These are phyloP conservation scores for Protosalanx chinensis DNA, from an alignment of 2,797 vertebrate genomes.

Conservation along the genomic window DNA sequence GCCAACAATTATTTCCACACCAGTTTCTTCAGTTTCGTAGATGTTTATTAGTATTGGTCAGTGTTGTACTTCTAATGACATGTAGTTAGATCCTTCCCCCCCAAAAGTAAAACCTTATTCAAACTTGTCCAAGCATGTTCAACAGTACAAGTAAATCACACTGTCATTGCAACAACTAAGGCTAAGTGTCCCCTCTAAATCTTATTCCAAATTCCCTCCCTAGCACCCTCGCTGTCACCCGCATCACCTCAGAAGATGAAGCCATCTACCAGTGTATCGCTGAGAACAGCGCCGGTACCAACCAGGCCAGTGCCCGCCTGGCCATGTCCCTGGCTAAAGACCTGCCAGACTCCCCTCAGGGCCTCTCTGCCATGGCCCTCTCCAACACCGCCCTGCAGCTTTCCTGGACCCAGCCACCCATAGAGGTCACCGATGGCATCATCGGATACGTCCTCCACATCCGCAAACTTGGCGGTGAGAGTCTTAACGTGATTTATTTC, in stretches of 20 bases:
- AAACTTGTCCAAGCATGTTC: background rate
- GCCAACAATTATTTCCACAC: background rate
- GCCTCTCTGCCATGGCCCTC: slow-evolving; percentile 40
- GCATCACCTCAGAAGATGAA: slow-evolving; percentile 50
- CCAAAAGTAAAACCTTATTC: no score
- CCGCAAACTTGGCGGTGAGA: slow-evolving; percentile 51
- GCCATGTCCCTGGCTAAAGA: slow-evolving; percentile 54
- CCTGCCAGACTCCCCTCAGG: slow-evolving; percentile 42
- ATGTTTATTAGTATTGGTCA: background rate
- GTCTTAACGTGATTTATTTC: background rate
- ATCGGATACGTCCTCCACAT: slow-evolving; percentile 61
- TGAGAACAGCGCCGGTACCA: slow-evolving; percentile 59
- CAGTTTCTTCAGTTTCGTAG: background rate
- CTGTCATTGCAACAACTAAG: background rate
- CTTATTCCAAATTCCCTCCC: background rate
- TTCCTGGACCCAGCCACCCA: slow-evolving; percentile 51
- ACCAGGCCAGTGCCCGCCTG: slow-evolving; percentile 61
- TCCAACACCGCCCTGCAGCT: slow-evolving; percentile 53
- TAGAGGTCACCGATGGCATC: slow-evolving; percentile 50
- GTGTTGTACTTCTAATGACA: background rate
- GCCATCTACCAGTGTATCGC: slow-evolving; percentile 64
- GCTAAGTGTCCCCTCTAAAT: background rate
- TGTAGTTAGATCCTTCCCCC: background rate
- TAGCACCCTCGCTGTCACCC: slow-evolving; percentile 56
- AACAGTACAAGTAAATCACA: background rate